These are phyloP conservation scores for Conchocele bisecta DNA, from an alignment of 2,888 invertebrate genomes.

Conservation along the genomic window DNA sequence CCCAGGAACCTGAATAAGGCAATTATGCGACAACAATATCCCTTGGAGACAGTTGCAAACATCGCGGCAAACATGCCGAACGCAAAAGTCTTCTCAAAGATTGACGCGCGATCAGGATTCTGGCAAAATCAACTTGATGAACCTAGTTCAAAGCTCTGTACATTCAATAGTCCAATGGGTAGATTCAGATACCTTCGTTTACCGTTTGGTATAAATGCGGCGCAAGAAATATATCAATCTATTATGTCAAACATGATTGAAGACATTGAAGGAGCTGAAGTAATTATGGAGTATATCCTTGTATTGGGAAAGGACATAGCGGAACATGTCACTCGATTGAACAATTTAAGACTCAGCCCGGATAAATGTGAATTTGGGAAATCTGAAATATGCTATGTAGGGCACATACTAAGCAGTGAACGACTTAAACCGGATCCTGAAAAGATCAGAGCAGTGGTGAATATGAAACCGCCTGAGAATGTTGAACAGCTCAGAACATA, in stretches of 20 bases:
- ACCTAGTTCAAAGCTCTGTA: constrained; percentile 25
- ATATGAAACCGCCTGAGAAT: constrained; percentile 21
- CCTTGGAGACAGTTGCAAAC: constrained; percentile 44
- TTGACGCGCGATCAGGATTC: too few species aligned
- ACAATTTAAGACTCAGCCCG: constrained; percentile 13
- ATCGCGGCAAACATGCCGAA: constrained; percentile 34
- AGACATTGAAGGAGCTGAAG: constrained; percentile 17
- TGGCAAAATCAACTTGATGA: constrained; percentile 32
- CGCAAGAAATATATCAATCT: constrained; percentile 35
- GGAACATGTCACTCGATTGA: constrained; percentile 25
- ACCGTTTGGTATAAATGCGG: constrained; percentile 49
- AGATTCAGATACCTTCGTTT: constrained; percentile 28
- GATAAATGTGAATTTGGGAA: constrained; percentile 9
- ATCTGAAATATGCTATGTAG: constrained; percentile 18
- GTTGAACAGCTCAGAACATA: constrained; percentile 25
- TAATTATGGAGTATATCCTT: constrained; percentile 36
- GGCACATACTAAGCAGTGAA: constrained; percentile 16
- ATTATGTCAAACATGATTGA: constrained; percentile 29
- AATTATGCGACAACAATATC: constrained; percentile 38
- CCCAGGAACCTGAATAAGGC: constrained; percentile 45
- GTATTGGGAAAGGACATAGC: constrained; percentile 21
- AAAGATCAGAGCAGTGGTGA: constrained; percentile 25
- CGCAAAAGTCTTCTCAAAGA: constrained; percentile 30
- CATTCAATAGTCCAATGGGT: constrained; percentile 42
- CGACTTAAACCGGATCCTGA: constrained; percentile 20